Conservation (phyloP, 2,888 invertebrate genomes). For the Nineta flava region DNA sequence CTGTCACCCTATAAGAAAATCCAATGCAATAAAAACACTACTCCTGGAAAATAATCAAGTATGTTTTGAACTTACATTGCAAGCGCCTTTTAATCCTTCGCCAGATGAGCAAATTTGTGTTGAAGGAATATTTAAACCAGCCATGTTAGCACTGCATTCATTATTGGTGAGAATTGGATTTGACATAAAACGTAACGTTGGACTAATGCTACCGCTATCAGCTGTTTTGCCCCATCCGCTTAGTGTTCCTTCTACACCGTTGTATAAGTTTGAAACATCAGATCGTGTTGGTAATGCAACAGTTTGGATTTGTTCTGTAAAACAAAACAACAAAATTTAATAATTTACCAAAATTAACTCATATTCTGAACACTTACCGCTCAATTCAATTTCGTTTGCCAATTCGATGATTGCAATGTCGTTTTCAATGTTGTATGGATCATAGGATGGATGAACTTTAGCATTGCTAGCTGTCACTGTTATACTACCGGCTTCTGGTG, state of each 20-base stretch:
- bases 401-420: background rate
- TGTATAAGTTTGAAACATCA: background rate
- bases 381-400: background rate
- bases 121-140: background rate
- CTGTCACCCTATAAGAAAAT: conserved; percentile 1
- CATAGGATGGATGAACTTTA: background rate
- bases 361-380: no score
- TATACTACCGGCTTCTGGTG: background rate
- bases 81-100: background rate
- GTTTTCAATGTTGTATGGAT: background rate
- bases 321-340: background rate
- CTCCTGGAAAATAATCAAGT: no score
- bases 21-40: background rate
- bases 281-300: background rate
- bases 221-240: background rate
- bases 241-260: background rate
- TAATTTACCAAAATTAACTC: no score
- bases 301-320: background rate
- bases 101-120: background rate
- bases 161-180: background rate
- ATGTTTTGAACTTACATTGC: background rate
- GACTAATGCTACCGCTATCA: background rate
- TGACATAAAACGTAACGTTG: background rate
- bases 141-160: background rate
- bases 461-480: background rate